Percentiles rank a stretch among this genome's conserved stretches.
These are phyloP conservation scores for Eilema griseolum DNA, from an alignment of 2,888 invertebrate species.

Conservation along the genomic window DNA sequence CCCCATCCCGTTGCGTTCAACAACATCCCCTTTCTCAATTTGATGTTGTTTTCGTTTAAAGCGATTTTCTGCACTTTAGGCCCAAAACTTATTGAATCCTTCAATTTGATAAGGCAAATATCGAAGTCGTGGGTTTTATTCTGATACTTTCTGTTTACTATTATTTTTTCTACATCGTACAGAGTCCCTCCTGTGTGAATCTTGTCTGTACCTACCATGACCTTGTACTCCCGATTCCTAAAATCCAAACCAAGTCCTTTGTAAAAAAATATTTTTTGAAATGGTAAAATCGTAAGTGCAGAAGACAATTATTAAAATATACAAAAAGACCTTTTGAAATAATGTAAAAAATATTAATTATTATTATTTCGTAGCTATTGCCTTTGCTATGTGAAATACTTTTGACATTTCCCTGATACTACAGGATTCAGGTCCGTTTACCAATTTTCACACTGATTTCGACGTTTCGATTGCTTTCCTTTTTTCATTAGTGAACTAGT, in stretches of 20 bases:
- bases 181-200: slow-evolving; percentile 46
- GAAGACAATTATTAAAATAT: no score
- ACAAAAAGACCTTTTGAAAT: no score
- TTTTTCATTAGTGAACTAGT: neutral
- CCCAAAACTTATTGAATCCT: slow-evolving; percentile 46
- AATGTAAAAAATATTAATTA: no score
- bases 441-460: no score
- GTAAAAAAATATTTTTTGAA: slow-evolving; percentile 6
- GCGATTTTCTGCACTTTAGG: slow-evolving; percentile 40
- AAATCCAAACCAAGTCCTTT: slow-evolving; percentile 32
- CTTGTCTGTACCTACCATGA: slow-evolving; percentile 54
- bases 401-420: no score
- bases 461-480: neutral
- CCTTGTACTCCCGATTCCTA: slow-evolving; percentile 49
- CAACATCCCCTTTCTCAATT: slow-evolving; percentile 29
- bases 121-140: slow-evolving; percentile 49
- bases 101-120: slow-evolving; percentile 44
- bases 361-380: no score
- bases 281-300: slow-evolving; percentile 18
- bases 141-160: slow-evolving; percentile 48
- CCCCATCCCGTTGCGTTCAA: slow-evolving; percentile 57
- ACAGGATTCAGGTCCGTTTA: no score
- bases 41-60: slow-evolving; percentile 30
- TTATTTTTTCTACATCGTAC: slow-evolving; percentile 54
- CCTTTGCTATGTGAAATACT: no score